Conservation (phyloP, 2,888 invertebrate species). For the Gymnocheta viridis region DNA sequence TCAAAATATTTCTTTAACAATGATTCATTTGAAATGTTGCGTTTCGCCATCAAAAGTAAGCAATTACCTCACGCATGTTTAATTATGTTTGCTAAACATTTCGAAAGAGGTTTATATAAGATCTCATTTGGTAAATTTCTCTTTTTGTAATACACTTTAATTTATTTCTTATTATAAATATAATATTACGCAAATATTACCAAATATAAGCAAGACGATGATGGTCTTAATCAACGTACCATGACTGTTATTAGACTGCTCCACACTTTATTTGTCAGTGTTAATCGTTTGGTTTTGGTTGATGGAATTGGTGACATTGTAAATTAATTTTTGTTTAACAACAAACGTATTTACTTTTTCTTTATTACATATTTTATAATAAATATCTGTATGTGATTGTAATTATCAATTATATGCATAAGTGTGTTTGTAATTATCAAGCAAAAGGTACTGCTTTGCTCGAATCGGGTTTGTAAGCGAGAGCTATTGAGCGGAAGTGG, state of each 20-base stretch:
- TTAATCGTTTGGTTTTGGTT: slow-evolving; percentile 42
- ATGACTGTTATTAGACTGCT: slow-evolving; percentile 42
- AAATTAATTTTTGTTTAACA: slow-evolving; percentile 13
- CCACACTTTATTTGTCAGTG: slow-evolving; percentile 31
- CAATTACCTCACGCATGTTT: too few relatives aligned
- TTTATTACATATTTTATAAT: background rate
- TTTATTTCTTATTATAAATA: background rate
- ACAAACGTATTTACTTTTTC: slow-evolving; percentile 13
- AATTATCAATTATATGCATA: background rate
- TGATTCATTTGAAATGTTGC: too few relatives aligned
- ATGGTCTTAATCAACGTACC: slow-evolving; percentile 46
- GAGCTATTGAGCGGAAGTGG: too few relatives aligned
- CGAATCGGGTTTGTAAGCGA: too few relatives aligned
- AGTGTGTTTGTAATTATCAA: background rate
- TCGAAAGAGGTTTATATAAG: background rate
- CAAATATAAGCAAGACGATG: background rate
- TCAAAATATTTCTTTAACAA: too few relatives aligned
- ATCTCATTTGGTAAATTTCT: background rate
- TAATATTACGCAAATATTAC: background rate
- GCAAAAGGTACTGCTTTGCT: background rate
- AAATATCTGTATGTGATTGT: background rate
- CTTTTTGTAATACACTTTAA: background rate
- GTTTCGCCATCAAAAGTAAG: too few relatives aligned
- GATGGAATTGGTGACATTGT: slow-evolving; percentile 58
- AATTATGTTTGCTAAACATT: background rate